A percentile compares a stretch with the other conserved stretches of the same genome.
These are phyloP conservation scores for Gallinago stenura DNA, from an alignment of 2,797 vertebrate genomes.

Conservation along the genomic window DNA sequence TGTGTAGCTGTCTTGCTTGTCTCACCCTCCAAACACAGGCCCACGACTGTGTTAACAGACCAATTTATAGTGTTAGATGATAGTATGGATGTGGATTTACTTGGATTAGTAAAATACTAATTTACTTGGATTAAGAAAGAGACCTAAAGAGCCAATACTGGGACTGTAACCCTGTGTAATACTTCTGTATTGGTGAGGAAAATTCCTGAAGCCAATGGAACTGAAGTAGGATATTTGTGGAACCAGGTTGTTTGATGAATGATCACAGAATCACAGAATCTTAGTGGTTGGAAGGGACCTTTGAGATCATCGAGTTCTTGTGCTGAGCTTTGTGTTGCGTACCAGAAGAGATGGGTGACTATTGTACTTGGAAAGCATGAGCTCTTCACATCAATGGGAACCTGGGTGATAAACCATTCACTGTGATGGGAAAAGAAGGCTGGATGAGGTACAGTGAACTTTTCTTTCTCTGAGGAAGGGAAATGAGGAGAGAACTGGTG, in stretches of 20 bases:
- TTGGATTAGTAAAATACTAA: neutral
- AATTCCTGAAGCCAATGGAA: neutral
- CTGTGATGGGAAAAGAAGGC: neutral
- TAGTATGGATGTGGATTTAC: neutral
- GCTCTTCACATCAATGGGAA: neutral
- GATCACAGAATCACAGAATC: no score
- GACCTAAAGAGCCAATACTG: neutral
- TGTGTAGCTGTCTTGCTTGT: neutral
- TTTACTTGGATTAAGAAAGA: neutral
- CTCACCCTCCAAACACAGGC: neutral
- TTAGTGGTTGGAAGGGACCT: no score
- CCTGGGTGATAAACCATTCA: neutral
- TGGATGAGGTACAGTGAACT: neutral
- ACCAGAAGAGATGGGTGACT: neutral
- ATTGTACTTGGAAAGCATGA: neutral
- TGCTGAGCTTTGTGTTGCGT: neutral
- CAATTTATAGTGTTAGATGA: neutral
- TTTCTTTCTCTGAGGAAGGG: neutral
- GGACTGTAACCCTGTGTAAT: fast-evolving
- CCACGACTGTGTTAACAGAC: neutral
- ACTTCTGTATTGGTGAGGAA: neutral
- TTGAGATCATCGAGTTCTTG: neutral
- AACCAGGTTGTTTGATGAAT: neutral
- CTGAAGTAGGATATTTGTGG: neutral
- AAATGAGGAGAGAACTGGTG: neutral